phyloP scores from a whole-genome alignment of 1,140 invertebrate genomes.

The Danaus plexippus region DNA sequence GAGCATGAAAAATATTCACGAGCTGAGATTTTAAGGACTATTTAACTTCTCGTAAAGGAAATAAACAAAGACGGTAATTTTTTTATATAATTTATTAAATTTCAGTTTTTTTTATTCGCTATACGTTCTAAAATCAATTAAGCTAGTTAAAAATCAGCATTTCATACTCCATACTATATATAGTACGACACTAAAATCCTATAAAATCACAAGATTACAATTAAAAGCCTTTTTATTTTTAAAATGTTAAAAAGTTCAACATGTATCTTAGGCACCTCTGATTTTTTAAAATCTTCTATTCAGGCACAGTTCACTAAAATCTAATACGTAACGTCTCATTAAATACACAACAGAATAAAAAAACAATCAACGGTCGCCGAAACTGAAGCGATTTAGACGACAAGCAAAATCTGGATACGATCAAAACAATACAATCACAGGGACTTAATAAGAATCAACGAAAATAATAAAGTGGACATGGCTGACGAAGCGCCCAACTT shows the following conservation, averaged over 20 bases:
- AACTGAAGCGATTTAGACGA: conserved; percentile 1
- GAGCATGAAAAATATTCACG: too few relatives aligned
- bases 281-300: conserved; percentile 24
- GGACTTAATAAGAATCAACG: conserved; percentile 21
- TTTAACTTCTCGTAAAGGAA: too few relatives aligned
- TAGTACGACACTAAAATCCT: conserved; percentile 23
- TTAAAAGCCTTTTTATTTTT: conserved; percentile 24
- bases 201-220: conserved; percentile 27
- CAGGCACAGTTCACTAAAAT: conserved; percentile 20
- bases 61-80: too few relatives aligned
- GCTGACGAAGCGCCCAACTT: conserved; percentile 56
- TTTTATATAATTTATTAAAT: conserved; percentile 27
- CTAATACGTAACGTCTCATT: neutral
- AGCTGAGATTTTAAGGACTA: too few relatives aligned
- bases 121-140: conserved; percentile 30
- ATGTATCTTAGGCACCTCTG: conserved; percentile 30
- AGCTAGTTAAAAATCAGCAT: conserved; percentile 32
- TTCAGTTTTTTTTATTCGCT: conserved; percentile 22
- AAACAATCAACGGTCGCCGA: neutral
- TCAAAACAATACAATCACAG: conserved; percentile 1
- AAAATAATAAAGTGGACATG: conserved; percentile 13
- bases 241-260: conserved; percentile 35
- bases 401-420: conserved; percentile 10
- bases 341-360: too few relatives aligned
- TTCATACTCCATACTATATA: conserved; percentile 11